These are phyloP conservation scores for pig (Sus scrofa) DNA, from an alignment of 2,113 vertebrate species.

Conservation along the genomic window DNA sequence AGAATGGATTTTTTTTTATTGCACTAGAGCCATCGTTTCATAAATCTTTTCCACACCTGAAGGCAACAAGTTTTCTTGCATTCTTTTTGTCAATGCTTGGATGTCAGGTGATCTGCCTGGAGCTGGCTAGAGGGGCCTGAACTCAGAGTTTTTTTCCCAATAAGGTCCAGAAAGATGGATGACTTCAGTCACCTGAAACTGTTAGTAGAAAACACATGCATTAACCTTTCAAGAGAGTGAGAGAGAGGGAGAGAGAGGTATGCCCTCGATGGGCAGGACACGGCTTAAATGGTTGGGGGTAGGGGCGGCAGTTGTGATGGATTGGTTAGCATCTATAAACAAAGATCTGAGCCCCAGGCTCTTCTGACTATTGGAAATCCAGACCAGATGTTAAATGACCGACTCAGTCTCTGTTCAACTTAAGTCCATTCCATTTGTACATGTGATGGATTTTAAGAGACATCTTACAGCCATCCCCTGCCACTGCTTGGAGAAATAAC, in stretches of 20 bases:
- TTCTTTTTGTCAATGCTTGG: constrained; percentile 16
- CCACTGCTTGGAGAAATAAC: constrained; percentile 68
- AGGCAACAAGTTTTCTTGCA: not conserved
- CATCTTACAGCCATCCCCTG: constrained; percentile 70
- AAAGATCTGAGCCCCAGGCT: constrained; percentile 31
- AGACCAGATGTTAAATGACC: constrained; percentile 61
- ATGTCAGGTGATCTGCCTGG: not conserved
- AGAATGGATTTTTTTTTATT: not conserved
- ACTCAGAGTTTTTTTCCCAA: not conserved
- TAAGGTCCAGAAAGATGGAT: constrained; percentile 51
- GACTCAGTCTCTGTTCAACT: constrained; percentile 57
- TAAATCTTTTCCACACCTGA: not conserved
- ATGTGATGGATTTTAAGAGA: constrained; percentile 76
- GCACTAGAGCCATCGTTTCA: not conserved
- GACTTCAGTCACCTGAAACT: constrained; percentile 17
- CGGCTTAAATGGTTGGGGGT: no score
- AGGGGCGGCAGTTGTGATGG: not conserved
- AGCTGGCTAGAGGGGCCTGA: not conserved
- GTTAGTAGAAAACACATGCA: constrained; percentile 46
- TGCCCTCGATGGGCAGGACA: not conserved
- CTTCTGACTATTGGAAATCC: not conserved
- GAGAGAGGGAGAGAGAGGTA: not conserved
- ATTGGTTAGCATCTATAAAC: constrained; percentile 11
- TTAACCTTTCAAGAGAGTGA: not conserved
- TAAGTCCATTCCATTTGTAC: constrained; percentile 75